Conservation (phyloP, 64 coral and sea anemone genomes). For the Montipora sp. region DNA sequence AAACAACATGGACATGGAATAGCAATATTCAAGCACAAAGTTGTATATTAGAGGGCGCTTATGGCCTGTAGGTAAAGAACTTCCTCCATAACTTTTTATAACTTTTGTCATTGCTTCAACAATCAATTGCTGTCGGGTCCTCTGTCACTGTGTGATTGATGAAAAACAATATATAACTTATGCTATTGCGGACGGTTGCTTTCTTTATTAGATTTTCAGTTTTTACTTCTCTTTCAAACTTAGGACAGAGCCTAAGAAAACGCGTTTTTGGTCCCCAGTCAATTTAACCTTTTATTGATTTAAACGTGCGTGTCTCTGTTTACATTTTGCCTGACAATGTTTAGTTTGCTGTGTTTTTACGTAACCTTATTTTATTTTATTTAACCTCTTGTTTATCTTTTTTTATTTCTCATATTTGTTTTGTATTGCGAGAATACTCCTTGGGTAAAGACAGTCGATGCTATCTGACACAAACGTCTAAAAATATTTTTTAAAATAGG, state of each 20-base stretch:
- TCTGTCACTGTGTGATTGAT: not conserved
- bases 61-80: not conserved
- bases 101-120: not conserved
- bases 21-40: not conserved
- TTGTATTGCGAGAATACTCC: not conserved
- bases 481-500: not conserved
- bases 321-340: slow-evolving; percentile 1
- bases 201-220: not conserved
- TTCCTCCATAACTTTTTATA: not conserved
- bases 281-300: slow-evolving; percentile 18
- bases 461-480: not conserved
- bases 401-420: slow-evolving; percentile 8
- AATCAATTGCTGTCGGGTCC: not conserved
- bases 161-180: not conserved
- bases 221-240: slow-evolving; percentile 3
- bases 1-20: no score
- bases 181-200: slow-evolving; percentile 19
- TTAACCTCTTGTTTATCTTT: slow-evolving; percentile 20
- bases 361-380: not conserved
- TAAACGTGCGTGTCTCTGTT: not conserved
- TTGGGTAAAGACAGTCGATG: not conserved
- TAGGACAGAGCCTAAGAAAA: not conserved
- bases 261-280: not conserved
- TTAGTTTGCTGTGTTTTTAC: slow-evolving; percentile 18
- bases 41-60: not conserved